These are phyloP conservation scores for Tauraco erythrolophus DNA, from an alignment of 2,113 vertebrate genomes.

Conservation along the genomic window DNA sequence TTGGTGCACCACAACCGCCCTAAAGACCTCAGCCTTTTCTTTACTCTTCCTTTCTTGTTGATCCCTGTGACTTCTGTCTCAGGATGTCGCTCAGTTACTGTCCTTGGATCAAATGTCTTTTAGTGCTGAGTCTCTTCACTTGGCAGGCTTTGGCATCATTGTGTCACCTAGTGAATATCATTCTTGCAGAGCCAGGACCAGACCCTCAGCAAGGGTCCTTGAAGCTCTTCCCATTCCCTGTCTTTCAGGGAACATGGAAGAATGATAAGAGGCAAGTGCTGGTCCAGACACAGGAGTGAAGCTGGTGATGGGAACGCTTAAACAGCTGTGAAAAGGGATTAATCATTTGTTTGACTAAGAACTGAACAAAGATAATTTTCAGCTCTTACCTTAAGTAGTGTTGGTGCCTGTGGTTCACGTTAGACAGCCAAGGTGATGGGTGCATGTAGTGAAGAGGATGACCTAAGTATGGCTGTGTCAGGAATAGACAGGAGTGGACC, in stretches of 20 bases:
- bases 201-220: not conserved
- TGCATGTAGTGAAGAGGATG: fast-evolving
- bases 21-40: not conserved
- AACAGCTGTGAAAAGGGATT: not conserved
- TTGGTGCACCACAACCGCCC: not conserved
- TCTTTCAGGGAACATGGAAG: not conserved
- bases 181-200: not conserved
- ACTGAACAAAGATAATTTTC: not conserved
- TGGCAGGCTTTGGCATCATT: not conserved
- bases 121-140: not conserved
- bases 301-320: not conserved
- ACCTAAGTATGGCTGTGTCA: not conserved
- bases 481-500: not conserved
- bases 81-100: not conserved
- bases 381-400: not conserved
- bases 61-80: not conserved
- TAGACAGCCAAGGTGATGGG: not conserved
- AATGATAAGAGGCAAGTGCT: not conserved
- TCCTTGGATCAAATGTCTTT: not conserved
- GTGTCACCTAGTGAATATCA: not conserved
- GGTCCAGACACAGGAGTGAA: not conserved
- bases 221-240: not conserved
- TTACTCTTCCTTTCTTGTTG: not conserved
- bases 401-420: not conserved
- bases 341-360: not conserved